These are phyloP conservation scores for Labia minor DNA, from an alignment of 2,888 invertebrate genomes.

Conservation along the genomic window DNA sequence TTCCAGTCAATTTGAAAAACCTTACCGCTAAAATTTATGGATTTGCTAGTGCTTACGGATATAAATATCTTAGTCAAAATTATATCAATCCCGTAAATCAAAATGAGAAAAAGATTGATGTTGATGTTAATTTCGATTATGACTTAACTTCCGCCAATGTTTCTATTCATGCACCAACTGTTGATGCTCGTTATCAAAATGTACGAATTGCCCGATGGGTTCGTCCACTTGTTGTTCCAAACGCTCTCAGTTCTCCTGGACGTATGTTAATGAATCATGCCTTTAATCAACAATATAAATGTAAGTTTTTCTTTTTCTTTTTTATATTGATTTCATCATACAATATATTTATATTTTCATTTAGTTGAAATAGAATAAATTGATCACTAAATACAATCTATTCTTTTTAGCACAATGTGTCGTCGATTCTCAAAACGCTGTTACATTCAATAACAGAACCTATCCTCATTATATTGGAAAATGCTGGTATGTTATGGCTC, in stretches of 20 bases:
- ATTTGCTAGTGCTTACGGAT: slow-evolving; percentile 39
- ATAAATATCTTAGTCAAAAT: slow-evolving; percentile 42
- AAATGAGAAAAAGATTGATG: slow-evolving; percentile 40
- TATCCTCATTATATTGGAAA: slow-evolving; percentile 44
- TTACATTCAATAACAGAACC: slow-evolving; percentile 54
- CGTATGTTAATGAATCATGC: slow-evolving; percentile 36
- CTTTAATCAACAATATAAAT: no score
- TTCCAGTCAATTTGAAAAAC: slow-evolving; percentile 39
- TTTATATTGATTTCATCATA: no score
- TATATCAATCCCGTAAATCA: slow-evolving; percentile 33
- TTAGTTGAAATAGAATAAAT: no score
- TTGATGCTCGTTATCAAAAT: slow-evolving; percentile 37
- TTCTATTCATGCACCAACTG: slow-evolving; percentile 38
- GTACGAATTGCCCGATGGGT: slow-evolving; percentile 37
- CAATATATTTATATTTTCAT: background rate
- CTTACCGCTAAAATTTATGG: slow-evolving; percentile 40
- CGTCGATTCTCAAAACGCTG: slow-evolving; percentile 45
- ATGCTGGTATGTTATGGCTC: slow-evolving; percentile 53
- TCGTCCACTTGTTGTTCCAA: slow-evolving; percentile 39
- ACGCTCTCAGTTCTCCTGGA: slow-evolving; percentile 38
- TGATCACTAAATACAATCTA: no score
- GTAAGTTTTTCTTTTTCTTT: no score
- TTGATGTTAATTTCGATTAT: slow-evolving; percentile 39
- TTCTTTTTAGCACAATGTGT: slow-evolving; percentile 52
- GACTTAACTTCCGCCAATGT: slow-evolving; percentile 40